phyloP scores from a whole-genome alignment of 2,797 vertebrate species.

The Parauchenoglanis ngamensis region DNA sequence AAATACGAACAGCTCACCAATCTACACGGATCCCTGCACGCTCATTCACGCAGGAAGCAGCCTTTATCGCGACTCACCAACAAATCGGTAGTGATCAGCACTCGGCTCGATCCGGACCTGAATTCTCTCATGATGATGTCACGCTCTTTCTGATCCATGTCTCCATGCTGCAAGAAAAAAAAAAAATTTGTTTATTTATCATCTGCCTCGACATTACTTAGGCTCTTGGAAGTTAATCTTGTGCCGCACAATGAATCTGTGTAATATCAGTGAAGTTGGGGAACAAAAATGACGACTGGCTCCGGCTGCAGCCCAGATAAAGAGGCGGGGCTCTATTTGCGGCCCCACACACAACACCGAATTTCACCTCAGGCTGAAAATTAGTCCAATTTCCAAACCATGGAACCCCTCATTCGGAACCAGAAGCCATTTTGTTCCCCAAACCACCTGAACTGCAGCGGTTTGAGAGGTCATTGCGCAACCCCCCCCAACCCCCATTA shows the following conservation, averaged over 20 bases:
- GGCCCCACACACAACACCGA: too few relatives aligned
- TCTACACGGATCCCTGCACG: neutral
- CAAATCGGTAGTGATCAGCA: conserved; percentile 97
- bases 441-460: neutral
- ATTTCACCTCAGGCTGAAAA: too few relatives aligned
- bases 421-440: neutral
- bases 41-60: too few relatives aligned
- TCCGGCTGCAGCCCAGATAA: too few relatives aligned
- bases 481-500: neutral
- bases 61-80: conserved; percentile 79
- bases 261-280: neutral
- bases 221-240: neutral
- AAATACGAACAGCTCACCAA: neutral
- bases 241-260: neutral
- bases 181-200: too few relatives aligned
- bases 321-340: too few relatives aligned
- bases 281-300: neutral
- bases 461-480: neutral
- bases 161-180: conserved; percentile 82
- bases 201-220: neutral
- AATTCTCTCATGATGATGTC: conserved; percentile 99
- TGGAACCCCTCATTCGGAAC: neutral
- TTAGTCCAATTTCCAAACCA: too few relatives aligned
- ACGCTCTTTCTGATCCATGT: conserved; percentile 99
- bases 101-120: conserved; percentile 93